Evolutionary conservation across 2,797 vertebrate species (phyloP).

Genomic region (Xiphorhynchus erythropygius): DNA sequence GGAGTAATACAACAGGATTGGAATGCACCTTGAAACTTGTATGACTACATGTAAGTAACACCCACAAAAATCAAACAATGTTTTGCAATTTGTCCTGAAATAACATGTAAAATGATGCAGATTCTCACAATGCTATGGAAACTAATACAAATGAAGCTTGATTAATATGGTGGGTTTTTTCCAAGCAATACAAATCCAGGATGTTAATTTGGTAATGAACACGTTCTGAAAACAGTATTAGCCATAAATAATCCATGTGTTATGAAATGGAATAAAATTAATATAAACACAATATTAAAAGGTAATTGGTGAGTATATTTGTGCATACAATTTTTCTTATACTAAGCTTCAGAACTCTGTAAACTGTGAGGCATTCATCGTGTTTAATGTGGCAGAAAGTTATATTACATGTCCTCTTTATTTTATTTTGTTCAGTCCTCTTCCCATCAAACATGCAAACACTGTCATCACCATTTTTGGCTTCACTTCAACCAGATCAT

Average conservation of each 20-base stretch:
- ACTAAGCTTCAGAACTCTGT: slow-evolving; percentile 69
- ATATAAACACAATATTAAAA: slow-evolving; percentile 55
- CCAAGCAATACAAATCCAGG: slow-evolving; percentile 44
- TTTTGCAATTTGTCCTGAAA: slow-evolving; percentile 49
- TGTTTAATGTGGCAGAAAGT: slow-evolving; percentile 71
- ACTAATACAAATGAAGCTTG: slow-evolving; percentile 32
- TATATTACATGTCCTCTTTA: slow-evolving; percentile 40
- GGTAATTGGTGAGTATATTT: slow-evolving; percentile 49
- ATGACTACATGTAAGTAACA: slow-evolving; percentile 40
- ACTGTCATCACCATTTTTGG: slow-evolving; percentile 98
- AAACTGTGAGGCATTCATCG: slow-evolving; percentile 74
- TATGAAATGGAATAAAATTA: slow-evolving; percentile 42
- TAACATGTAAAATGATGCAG: slow-evolving; percentile 2
- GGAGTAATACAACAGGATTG: neutral
- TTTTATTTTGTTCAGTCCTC: slow-evolving; percentile 85
- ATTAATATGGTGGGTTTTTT: neutral
- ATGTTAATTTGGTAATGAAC: slow-evolving; percentile 35
- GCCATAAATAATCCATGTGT: slow-evolving; percentile 47
- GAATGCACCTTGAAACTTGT: slow-evolving; percentile 41
- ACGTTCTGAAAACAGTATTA: neutral
- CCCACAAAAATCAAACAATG: slow-evolving; percentile 32
- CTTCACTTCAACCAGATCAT: slow-evolving; percentile 95
- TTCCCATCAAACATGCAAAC: slow-evolving; percentile 95
- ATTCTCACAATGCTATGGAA: slow-evolving; percentile 34
- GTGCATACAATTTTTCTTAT: slow-evolving; percentile 60